phyloP scores from a whole-genome alignment of 2,888 invertebrate species.

The Drosophila meridionalis region DNA sequence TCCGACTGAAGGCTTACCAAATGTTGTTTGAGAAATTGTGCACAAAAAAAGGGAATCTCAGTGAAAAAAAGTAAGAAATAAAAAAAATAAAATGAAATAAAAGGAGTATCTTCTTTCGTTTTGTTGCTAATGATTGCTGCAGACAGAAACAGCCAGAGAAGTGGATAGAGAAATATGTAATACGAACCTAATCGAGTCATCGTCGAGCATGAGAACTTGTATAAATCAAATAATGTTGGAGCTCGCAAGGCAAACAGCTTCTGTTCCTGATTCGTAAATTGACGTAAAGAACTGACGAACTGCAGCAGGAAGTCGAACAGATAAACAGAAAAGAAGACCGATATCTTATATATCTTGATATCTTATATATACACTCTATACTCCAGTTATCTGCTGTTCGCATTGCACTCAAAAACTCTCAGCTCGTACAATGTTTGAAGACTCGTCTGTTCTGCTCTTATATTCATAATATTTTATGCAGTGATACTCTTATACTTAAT shows the following conservation, averaged over 20 bases:
- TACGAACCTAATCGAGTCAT: conserved; percentile 39
- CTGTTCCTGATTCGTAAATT: not conserved
- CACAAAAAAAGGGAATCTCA: conserved; percentile 22
- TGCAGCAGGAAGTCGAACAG: not conserved
- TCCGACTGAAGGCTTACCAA: conserved; percentile 48
- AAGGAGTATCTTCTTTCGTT: conserved; percentile 4
- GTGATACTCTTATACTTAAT: too few relatives aligned
- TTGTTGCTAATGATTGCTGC: conserved; percentile 37
- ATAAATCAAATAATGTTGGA: conserved; percentile 8
- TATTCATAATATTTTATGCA: too few relatives aligned
- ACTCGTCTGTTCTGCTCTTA: too few relatives aligned
- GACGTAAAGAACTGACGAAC: not conserved
- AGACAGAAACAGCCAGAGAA: not conserved
- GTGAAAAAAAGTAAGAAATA: conserved; percentile 20
- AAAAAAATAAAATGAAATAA: conserved; percentile 1
- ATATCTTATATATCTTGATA: too few relatives aligned
- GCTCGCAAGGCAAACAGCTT: conserved; percentile 1
- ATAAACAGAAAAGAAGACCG: not conserved
- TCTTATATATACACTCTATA: not conserved
- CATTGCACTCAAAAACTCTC: not conserved
- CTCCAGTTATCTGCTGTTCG: too few relatives aligned
- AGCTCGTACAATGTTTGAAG: too few relatives aligned
- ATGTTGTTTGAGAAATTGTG: conserved; percentile 45
- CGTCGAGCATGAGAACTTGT: not conserved
- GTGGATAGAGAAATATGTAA: conserved; percentile 15